Percentiles rank a stretch among this genome's conserved stretches.
Conservation (phyloP, 1,140 invertebrate species). For the Lepidurus couesii region DNA sequence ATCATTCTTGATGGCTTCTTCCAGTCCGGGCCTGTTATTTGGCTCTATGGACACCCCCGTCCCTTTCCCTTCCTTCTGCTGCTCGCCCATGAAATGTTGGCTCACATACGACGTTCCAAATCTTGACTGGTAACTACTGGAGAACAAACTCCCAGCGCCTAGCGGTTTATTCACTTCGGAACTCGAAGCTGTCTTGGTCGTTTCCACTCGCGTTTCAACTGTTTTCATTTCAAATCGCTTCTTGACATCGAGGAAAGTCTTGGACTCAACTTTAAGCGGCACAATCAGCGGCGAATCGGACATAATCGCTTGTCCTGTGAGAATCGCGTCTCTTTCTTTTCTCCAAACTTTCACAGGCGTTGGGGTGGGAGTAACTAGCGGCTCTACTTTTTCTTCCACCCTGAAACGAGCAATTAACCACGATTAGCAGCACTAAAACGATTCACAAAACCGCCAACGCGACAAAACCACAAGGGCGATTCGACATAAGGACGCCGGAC, state of each 20-base stretch:
- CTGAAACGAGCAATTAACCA: not conserved
- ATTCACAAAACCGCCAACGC: too few relatives aligned
- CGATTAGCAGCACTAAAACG: not conserved
- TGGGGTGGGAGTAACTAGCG: not conserved
- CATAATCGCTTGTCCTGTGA: not conserved
- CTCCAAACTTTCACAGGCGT: not conserved
- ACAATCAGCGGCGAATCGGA: not conserved
- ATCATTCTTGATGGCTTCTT: not conserved
- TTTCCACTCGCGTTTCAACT: not conserved
- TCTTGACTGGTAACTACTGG: not conserved
- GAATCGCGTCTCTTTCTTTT: conserved; percentile 6
- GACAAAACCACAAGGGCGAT: too few relatives aligned
- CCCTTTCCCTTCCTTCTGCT: not conserved
- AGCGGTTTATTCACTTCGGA: not conserved
- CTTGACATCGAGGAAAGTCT: not conserved
- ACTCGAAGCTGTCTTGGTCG: not conserved
- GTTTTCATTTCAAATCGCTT: not conserved
- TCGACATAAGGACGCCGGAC: too few relatives aligned
- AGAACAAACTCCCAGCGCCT: not conserved
- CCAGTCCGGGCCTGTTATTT: not conserved
- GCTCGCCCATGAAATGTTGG: not conserved
- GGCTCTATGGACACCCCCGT: not conserved
- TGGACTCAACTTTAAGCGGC: not conserved
- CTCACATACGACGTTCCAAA: not conserved
- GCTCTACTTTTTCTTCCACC: conserved; percentile 10